A percentile compares a stretch with the other conserved stretches of the same genome.
These are phyloP conservation scores for Allygus modestus DNA, from an alignment of 2,888 invertebrate species.

Conservation along the genomic window DNA sequence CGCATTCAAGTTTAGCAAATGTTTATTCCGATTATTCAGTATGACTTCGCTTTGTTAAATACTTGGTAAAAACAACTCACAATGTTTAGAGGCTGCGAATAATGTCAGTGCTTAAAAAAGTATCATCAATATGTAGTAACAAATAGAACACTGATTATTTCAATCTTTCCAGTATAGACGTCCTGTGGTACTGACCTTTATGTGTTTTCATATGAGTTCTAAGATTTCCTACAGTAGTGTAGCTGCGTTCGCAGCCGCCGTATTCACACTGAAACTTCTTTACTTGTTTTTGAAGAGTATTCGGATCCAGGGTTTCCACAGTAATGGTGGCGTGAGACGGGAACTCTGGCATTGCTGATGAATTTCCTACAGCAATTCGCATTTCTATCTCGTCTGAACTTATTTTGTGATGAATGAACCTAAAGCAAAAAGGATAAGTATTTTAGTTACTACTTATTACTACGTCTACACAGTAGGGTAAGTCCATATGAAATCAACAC, in stretches of 20 bases:
- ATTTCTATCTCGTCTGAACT: conserved; percentile 84
- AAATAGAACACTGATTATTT: too few relatives aligned
- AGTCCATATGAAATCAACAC: too few relatives aligned
- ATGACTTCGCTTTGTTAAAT: too few relatives aligned
- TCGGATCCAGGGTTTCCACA: conserved; percentile 81
- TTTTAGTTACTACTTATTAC: conserved; percentile 10
- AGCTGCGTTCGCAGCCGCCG: conserved; percentile 91
- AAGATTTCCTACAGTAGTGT: conserved; percentile 95
- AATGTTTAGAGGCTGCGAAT: too few relatives aligned
- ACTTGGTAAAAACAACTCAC: too few relatives aligned
- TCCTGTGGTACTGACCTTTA: conserved; percentile 91
- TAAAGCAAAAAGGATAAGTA: conserved; percentile 73
- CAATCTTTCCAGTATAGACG: too few relatives aligned
- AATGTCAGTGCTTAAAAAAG: too few relatives aligned
- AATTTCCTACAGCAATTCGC: conserved; percentile 81
- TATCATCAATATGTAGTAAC: too few relatives aligned
- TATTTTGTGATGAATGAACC: conserved; percentile 82
- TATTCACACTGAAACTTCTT: conserved; percentile 92
- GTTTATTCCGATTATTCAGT: too few relatives aligned
- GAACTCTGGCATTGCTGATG: conserved; percentile 81
- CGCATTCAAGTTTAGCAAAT: too few relatives aligned
- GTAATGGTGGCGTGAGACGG: conserved; percentile 83
- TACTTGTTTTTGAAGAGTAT: conserved; percentile 75
- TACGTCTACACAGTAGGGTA: conserved; percentile 8
- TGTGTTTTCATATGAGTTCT: conserved; percentile 97